Base-by-base conservation (phyloP, 92 coral and sea anemone species). In the Micromussa lordhowensis region DNA sequence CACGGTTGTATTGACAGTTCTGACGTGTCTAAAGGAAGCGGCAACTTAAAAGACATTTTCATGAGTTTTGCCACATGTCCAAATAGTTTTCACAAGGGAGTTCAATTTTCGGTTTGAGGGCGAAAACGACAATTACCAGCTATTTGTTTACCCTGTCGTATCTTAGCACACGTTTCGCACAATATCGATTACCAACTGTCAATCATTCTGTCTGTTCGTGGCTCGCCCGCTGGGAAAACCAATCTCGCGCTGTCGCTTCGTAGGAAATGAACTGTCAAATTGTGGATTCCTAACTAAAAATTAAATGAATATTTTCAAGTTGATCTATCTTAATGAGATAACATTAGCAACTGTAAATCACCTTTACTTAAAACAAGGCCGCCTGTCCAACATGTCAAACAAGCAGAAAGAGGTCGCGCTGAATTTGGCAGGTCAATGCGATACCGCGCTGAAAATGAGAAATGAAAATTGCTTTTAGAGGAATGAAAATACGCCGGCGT, bases 281-380 rank as follows among this genome's bases (percentile, higher is more conserved):
- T 86, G 75, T 87, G 88, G 96, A 92, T 91, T 95, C 90, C 96
- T 87, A 92, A 92, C 92, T 85, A 93, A 95, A 95, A 95, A 93
- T 95, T 95, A 95, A 95, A 95, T 94, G 98, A 95, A 95, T 95
- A 95, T 94, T 95, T 95, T 91, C 89, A 93, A 94, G 98, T 95
- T 95, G 96, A 95, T 93, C 98, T 92, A 91, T 93, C 94, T 88
- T 91, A 94, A 95, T 95, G 98, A 94, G 98, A 95, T 95, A 95
- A 92, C 98, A 94, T 95, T 94, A 92, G 92, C 92, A 76, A 95
- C 98, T 92, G 98, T 95, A 95, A 93, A 95, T 95, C 98, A 95
- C 89, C 92, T 85, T 87, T 87, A 92, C 95, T 94, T 93, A 94
- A 95, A 94, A 92, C 95, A 94, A 94, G 92, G 70, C 98, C 98